Evolutionary conservation across 23 tunicate species (phyloP).

Genomic region (Phallusia fumigata): DNA sequence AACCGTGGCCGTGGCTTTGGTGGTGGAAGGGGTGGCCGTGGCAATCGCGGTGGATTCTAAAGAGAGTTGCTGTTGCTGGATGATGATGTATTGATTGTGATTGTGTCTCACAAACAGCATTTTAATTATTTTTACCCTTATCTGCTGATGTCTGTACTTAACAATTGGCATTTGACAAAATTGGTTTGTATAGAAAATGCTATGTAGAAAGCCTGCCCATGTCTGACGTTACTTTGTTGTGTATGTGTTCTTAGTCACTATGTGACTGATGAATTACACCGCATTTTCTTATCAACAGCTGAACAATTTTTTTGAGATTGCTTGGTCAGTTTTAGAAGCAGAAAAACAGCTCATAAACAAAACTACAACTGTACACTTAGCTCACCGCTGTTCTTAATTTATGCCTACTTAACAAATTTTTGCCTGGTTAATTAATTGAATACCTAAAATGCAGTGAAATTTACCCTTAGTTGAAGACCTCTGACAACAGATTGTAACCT

Average conservation of each 20-base stretch:
- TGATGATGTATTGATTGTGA: background rate
- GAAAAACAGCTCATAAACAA: no score
- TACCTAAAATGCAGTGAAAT: no score
- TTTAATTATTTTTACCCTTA: background rate
- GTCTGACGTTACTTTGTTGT: background rate
- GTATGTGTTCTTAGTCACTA: slow-evolving; percentile 2
- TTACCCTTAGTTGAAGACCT: no score
- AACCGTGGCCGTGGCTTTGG: slow-evolving; percentile 2
- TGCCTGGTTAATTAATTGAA: no score
- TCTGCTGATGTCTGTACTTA: background rate
- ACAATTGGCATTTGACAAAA: background rate
- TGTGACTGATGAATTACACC: slow-evolving; percentile 8
- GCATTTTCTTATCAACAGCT: background rate
- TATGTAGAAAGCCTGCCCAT: background rate
- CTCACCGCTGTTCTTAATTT: no score
- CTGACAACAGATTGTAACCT: no score
- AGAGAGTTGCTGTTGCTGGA: background rate
- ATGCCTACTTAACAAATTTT: no score
- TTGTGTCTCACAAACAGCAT: background rate
- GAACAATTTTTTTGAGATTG: no score
- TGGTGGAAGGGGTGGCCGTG: background rate
- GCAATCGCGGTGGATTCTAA: slow-evolving; percentile 7
- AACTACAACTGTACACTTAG: no score
- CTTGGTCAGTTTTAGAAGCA: no score
- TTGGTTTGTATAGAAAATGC: background rate